Evolutionary conservation across 1,140 invertebrate genomes (phyloP), one percentile per base, ranked within the genome.

Genomic region (Cydia pomonella): DNA sequence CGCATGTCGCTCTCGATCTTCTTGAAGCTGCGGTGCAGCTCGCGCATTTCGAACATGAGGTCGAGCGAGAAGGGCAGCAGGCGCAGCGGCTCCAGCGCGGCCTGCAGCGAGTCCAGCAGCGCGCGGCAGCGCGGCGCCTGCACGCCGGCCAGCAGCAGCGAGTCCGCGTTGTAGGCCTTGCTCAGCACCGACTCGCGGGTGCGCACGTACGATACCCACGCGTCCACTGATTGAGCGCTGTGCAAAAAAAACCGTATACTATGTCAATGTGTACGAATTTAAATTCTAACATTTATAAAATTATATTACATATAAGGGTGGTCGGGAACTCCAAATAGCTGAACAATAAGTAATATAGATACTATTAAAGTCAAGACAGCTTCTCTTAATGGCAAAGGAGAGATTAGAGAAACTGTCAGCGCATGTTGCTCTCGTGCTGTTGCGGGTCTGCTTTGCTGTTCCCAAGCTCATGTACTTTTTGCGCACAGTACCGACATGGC

Each of bases 171-270:
- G 84, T 98, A 98, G 87, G 97, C 97, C 82, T 97, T 97, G 21
- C 95, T 95, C n/a, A 97, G 91, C 10, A 98, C 94, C 12, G 95
- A 96, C 88, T 98, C 97, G 72, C 97, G 94, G 2, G 97, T 97
- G 78, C 96, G 94, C 13, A 98, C 92, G 82, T 97, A 97, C 23
- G 96, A 96, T 76, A 97, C 94, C 97, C 97, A 98, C 29, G 97
- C 97, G 82, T 97, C 97, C 79, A 98, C 91, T 59, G 97, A 96
- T 66, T 96, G 94, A 74, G 97, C 94, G 91, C 96, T 97, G 91
- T 41, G 18, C 47, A 50, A 44, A 44, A 44, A 44, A 44, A 16
- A 44, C 13, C 13, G 41, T 16, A 44, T 3, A 16, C 4, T 44
- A 13, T 3, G 41, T 44, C 12, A 16, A 44, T 13, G 41, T n/a